Conservation (phyloP, 2,113 vertebrate species). For the Vulpes vulpes region DNA sequence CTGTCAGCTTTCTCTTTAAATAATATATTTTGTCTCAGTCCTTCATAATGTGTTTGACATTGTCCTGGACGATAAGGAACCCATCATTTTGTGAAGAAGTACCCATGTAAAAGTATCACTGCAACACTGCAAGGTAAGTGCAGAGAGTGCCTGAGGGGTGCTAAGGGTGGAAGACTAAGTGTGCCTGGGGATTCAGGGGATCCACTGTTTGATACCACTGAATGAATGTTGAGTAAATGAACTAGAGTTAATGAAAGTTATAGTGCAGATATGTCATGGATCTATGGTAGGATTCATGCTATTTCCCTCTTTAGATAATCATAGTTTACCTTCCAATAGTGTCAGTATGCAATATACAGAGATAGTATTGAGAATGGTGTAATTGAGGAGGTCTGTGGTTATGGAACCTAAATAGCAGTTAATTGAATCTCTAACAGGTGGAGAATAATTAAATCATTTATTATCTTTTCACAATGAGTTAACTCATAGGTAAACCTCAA, state of each 20-base stretch:
- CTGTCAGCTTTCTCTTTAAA: conserved; percentile 26
- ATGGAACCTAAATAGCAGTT: conserved; percentile 78
- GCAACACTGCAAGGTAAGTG: background rate
- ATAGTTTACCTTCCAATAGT: conserved; percentile 11
- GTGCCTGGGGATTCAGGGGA: background rate
- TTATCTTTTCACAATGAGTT: conserved; percentile 85
- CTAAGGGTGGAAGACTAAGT: too few species aligned
- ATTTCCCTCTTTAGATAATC: background rate
- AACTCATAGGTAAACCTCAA: conserved; percentile 82
- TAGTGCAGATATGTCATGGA: background rate
- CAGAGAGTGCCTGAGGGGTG: background rate
- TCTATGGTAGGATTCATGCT: background rate
- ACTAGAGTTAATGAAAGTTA: background rate
- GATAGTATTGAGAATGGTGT: background rate
- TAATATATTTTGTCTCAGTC: conserved; percentile 5
- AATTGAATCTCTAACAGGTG: conserved; percentile 85
- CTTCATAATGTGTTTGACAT: background rate
- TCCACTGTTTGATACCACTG: background rate
- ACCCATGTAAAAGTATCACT: background rate
- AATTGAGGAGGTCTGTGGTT: conserved; percentile 63
- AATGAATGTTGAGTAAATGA: background rate
- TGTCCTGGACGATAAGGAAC: background rate
- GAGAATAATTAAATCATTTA: conserved; percentile 86
- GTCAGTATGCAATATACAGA: background rate
- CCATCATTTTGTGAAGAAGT: conserved; percentile 16